Base-by-base conservation (phyloP, 35 echinoderm and acorn worm species). In the Ophiothrix spiculata region DNA sequence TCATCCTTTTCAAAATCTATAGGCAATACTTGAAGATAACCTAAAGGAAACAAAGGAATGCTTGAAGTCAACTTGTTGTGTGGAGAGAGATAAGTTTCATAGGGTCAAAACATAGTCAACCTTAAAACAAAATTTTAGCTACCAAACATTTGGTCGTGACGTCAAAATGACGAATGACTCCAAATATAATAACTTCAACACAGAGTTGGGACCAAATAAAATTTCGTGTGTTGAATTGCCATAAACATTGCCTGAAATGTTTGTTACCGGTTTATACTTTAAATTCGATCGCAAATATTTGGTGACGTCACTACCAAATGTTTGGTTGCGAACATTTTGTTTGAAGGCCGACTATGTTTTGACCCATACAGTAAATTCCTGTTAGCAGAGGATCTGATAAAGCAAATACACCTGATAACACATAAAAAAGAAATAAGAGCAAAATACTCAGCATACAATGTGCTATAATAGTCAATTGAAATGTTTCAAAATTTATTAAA, bases 1-100 rank as follows among this genome's bases (percentile, higher is more conserved):
- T 99, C 92, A 78, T 99, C 96, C 82, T 94, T 99, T 41, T 94
- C 96, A 94, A 99, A 99, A 32, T 93, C 86, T 4, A 81, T 87
- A 31, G 92, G 92, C 31, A 64, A 42, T 82, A 94, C 76, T 13
- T 56, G 37, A 15, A 93, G 86, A 34, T 31, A 41, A 76, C 35
- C 94, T 95, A 39, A 14, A 14, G 25, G 0, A 39, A 40, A 1
- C 1, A 14, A 74, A n/a, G n/a, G n/a, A n/a, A n/a, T n/a, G n/a
- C n/a, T n/a, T n/a, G n/a, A n/a, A n/a, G n/a, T n/a, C n/a, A n/a
- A n/a, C n/a, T n/a, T n/a, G n/a, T n/a, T 49, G 42, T 49, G 42
- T 49, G 19, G 6, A 49, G 42, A 49, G 19, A 49, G 6, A 49
- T 49, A 49, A 10, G 19, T 10, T 10, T 49, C 6, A 49, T 49